A percentile compares a stretch with the other conserved stretches of the same genome.
Conservation (phyloP, 2,797 vertebrate genomes). For the Microchirus variegatus region DNA sequence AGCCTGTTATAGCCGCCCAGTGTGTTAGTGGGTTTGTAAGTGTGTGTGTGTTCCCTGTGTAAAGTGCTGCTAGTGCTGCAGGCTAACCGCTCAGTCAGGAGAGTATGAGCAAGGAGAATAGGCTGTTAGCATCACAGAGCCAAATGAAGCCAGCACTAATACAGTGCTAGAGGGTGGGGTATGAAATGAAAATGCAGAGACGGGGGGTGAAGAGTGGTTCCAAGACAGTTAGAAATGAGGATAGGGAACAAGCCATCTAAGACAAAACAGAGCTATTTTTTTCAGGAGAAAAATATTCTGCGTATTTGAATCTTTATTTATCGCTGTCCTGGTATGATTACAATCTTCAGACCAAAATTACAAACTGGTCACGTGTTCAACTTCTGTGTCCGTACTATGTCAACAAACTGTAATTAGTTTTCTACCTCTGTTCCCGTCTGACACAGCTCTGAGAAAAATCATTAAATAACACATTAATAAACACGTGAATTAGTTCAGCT, state of each 20-base stretch:
- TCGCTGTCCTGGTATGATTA: background rate
- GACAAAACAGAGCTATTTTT: no score
- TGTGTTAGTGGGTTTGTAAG: slow-evolving; percentile 3
- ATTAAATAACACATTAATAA: slow-evolving; percentile 23
- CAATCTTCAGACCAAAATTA: background rate
- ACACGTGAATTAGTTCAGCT: background rate
- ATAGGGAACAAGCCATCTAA: background rate
- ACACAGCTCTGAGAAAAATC: no score
- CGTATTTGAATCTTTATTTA: no score
- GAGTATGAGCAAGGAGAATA: slow-evolving; percentile 74
- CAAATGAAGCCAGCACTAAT: slow-evolving; percentile 63
- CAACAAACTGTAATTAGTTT: slow-evolving; percentile 16
- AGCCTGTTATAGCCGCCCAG: slow-evolving; percentile 30
- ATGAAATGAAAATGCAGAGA: slow-evolving; percentile 18
- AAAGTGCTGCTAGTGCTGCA: slow-evolving; percentile 75
- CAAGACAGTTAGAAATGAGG: slow-evolving; percentile 31
- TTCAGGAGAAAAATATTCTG: no score
- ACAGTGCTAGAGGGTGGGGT: slow-evolving; percentile 36
- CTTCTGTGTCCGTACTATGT: slow-evolving; percentile 24
- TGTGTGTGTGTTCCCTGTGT: slow-evolving; percentile 46
- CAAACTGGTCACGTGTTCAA: background rate
- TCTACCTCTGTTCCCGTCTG: background rate
- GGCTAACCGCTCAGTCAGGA: slow-evolving; percentile 66
- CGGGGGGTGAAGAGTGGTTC: background rate
- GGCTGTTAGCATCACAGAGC: slow-evolving; percentile 62